Conservation (phyloP, 1,140 invertebrate genomes). For the Drosophila obscura region DNA sequence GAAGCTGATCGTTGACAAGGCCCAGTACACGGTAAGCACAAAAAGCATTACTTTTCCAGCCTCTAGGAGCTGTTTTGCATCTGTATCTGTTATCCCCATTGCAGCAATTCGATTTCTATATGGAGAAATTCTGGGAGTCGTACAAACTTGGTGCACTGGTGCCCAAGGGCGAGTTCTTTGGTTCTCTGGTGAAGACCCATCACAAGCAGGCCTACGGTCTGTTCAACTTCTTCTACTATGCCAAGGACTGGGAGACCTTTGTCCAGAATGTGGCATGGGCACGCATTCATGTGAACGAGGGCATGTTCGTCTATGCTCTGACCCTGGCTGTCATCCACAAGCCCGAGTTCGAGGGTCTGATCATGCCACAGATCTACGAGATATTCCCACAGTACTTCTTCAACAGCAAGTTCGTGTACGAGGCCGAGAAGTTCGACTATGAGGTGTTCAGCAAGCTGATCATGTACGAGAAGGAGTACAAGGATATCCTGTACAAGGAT, state of each 20-base stretch:
- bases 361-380: constrained; percentile 87
- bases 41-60: neutral
- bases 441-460: constrained; percentile 66
- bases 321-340: constrained; percentile 86
- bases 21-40: constrained; percentile 62
- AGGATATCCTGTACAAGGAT: constrained; percentile 63
- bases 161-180: constrained; percentile 86
- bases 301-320: constrained; percentile 86
- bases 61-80: neutral
- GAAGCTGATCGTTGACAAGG: constrained; percentile 47
- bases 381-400: constrained; percentile 87
- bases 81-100: neutral
- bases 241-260: constrained; percentile 88
- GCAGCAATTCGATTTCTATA: constrained; percentile 85
- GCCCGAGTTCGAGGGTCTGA: constrained; percentile 85
- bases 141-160: constrained; percentile 85
- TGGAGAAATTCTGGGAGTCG: constrained; percentile 86
- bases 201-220: constrained; percentile 86
- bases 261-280: constrained; percentile 86
- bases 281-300: constrained; percentile 86
- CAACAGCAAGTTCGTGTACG: constrained; percentile 85
- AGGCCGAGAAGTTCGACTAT: constrained; percentile 85
- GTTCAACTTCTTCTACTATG: constrained; percentile 89
- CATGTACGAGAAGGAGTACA: constrained; percentile 72
- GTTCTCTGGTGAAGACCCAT: constrained; percentile 86